Conservation (phyloP, 2,113 vertebrate species). For the Tursiops truncatus region DNA sequence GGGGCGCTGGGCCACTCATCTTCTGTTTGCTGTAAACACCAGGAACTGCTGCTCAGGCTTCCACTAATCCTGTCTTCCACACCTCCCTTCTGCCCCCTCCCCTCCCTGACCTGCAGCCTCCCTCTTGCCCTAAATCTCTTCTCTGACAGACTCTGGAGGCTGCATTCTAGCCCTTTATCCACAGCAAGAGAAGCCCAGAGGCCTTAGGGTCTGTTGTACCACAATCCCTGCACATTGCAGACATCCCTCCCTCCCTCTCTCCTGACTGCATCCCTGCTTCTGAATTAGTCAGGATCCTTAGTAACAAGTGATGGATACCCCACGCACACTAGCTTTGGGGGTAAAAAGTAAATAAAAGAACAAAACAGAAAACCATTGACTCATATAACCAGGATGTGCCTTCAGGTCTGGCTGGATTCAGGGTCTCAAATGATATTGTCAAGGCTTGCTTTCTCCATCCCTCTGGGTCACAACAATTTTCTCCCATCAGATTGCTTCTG, state of each 20-base stretch:
- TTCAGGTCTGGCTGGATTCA: not conserved
- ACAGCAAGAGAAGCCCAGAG: not conserved
- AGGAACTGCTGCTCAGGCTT: conserved; percentile 76
- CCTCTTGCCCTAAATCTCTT: not conserved
- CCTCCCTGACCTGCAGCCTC: not conserved
- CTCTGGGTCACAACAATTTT: too few relatives aligned
- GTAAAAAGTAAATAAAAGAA: not conserved
- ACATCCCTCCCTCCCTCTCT: rapidly evolving
- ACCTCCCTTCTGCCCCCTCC: not conserved
- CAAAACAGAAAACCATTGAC: not conserved
- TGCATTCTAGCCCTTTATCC: not conserved
- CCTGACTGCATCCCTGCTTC: not conserved
- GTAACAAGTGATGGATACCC: not conserved
- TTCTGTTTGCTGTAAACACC: conserved; percentile 84
- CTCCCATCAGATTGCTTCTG: too few relatives aligned
- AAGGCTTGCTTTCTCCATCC: not conserved
- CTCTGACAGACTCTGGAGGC: not conserved
- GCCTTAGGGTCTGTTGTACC: not conserved
- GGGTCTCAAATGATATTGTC: not conserved
- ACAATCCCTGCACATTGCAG: rapidly evolving
- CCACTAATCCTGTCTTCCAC: conserved; percentile 25
- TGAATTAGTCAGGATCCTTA: not conserved
- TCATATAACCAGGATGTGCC: not conserved
- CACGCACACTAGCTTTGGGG: not conserved
- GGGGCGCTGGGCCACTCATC: conserved; percentile 50